These are phyloP conservation scores for Cliona cf. orientalis DNA, from an alignment of 37 sponge, comb jelly and placozoan genomes.

Conservation along the genomic window DNA sequence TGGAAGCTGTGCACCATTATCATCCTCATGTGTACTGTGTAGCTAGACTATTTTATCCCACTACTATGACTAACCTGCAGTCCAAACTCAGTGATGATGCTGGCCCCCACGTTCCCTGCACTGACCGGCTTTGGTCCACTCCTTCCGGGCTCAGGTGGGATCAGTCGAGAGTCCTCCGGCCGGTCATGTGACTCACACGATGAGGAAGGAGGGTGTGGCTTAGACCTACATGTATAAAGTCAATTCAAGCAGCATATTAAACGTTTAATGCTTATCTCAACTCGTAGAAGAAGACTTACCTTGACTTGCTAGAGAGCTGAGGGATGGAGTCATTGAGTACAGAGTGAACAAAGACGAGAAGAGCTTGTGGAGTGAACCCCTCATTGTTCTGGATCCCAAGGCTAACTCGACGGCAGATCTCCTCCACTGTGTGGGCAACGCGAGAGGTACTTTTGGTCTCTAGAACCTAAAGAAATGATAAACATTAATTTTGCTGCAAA, in stretches of 20 bases:
- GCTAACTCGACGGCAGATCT: constrained; percentile 50
- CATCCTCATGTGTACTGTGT: too few relatives aligned
- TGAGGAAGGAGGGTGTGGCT: background rate
- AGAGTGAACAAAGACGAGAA: constrained; percentile 66
- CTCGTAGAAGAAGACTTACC: constrained; percentile 9
- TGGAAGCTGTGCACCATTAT: too few relatives aligned
- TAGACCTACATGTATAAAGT: constrained; percentile 5
- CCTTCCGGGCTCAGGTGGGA: constrained; percentile 57
- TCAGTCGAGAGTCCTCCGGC: constrained; percentile 44
- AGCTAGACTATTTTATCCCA: too few relatives aligned
- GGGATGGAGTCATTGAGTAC: constrained; percentile 49
- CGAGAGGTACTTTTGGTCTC: constrained; percentile 38
- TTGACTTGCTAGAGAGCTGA: constrained; percentile 36
- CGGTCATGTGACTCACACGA: too few relatives aligned
- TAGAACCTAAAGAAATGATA: constrained; percentile 38
- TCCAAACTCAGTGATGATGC: constrained; percentile 80
- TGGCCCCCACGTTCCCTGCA: constrained; percentile 31
- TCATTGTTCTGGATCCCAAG: constrained; percentile 67
- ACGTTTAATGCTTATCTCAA: background rate
- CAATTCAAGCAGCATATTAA: background rate
- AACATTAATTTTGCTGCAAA: background rate
- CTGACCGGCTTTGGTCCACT: constrained; percentile 53
- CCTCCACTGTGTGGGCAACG: constrained; percentile 54
- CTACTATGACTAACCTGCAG: constrained; percentile 58
- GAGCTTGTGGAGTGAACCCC: constrained; percentile 49